Evolutionary conservation across 1,140 invertebrate genomes (phyloP).

Genomic region (Drosophila mayri): DNA sequence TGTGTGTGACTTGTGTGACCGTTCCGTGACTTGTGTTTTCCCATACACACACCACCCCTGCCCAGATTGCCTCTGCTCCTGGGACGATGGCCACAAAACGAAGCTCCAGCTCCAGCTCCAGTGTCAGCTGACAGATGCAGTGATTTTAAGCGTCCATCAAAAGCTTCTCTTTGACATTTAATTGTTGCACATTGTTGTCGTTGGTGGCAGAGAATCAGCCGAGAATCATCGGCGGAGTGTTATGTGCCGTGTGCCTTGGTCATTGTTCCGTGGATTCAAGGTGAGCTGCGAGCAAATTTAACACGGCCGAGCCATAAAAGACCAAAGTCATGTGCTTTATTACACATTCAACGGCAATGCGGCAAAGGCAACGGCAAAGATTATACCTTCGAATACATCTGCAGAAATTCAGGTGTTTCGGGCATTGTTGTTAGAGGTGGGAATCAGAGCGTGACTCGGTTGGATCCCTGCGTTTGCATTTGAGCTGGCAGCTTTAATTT

Average conservation of each 20-base stretch:
- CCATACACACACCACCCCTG: neutral
- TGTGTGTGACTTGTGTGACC: conserved; percentile 38
- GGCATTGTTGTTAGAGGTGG: conserved; percentile 37
- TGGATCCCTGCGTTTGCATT: conserved; percentile 7
- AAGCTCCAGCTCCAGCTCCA: conserved; percentile 20
- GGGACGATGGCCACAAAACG: conserved; percentile 41
- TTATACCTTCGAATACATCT: conserved; percentile 38
- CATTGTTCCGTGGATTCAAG: conserved; percentile 42
- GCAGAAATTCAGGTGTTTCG: conserved; percentile 32
- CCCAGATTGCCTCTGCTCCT: conserved; percentile 13
- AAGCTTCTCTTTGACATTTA: conserved; percentile 78
- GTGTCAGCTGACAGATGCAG: conserved; percentile 73
- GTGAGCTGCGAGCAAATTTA: conserved; percentile 62
- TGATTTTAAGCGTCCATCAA: conserved; percentile 83
- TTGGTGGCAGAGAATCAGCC: conserved; percentile 20
- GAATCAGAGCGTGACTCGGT: conserved; percentile 46
- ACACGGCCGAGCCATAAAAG: conserved; percentile 61
- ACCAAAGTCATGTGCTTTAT: conserved; percentile 79
- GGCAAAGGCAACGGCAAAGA: conserved; percentile 65
- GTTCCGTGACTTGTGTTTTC: conserved; percentile 65
- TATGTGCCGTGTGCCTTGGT: conserved; percentile 5
- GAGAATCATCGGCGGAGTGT: conserved; percentile 6
- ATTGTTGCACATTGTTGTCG: conserved; percentile 76
- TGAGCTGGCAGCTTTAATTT: conserved; percentile 20
- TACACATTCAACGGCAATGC: conserved; percentile 79